These are phyloP conservation scores for Elephantulus edwardii DNA, from an alignment of 2,113 vertebrate species.

Conservation along the genomic window DNA sequence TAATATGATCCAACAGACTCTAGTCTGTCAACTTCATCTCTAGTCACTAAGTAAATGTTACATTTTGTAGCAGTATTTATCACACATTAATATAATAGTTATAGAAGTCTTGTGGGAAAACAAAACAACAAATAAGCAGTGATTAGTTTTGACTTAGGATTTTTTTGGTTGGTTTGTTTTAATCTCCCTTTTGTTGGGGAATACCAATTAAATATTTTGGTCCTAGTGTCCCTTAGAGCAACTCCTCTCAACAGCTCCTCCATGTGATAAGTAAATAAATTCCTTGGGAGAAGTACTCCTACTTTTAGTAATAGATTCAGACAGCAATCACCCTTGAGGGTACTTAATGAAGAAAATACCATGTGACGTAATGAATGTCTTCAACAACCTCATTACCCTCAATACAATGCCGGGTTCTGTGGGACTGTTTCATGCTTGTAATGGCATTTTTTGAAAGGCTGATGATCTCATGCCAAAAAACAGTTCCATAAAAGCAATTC, in stretches of 20 bases:
- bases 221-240: neutral
- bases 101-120: neutral
- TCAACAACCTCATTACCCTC: constrained; percentile 23
- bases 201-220: neutral
- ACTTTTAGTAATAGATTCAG: constrained; percentile 41
- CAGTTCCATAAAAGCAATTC: constrained; percentile 58
- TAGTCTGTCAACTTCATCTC: neutral
- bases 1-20: no score
- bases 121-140: neutral
- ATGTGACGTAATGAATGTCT: constrained; percentile 21
- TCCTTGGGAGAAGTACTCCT: neutral
- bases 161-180: neutral
- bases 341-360: constrained; percentile 43
- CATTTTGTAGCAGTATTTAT: neutral
- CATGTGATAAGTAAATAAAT: neutral
- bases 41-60: neutral
- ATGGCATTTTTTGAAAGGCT: constrained; percentile 50
- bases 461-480: constrained; percentile 63
- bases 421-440: constrained; percentile 69
- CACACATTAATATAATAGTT: neutral
- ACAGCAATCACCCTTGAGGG: neutral
- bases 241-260: constrained; percentile 9
- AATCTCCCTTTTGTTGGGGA: neutral
- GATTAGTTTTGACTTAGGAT: neutral
- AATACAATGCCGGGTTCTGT: constrained; percentile 15